Evolutionary conservation across 2,888 invertebrate genomes (phyloP).

Genomic region (Corbicula japonica): DNA sequence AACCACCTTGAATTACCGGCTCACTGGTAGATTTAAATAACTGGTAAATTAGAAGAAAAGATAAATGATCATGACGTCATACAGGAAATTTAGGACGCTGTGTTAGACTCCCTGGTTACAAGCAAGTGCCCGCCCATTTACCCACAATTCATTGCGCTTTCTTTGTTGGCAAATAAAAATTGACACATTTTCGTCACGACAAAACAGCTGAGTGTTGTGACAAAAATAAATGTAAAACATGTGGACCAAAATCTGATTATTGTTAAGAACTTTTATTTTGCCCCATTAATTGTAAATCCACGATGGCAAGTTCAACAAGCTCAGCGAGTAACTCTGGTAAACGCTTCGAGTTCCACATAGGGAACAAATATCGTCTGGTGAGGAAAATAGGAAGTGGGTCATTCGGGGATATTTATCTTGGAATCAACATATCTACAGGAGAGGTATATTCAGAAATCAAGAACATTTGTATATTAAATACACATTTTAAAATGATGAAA

Average conservation of each 20-base stretch:
- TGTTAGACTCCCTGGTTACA: slow-evolving; percentile 57
- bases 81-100: slow-evolving; percentile 39
- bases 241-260: neutral
- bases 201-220: slow-evolving; percentile 53
- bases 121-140: slow-evolving; percentile 65
- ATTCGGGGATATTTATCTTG: slow-evolving; percentile 86
- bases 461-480: neutral
- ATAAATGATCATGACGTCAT: slow-evolving; percentile 42
- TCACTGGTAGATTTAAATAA: too few species aligned
- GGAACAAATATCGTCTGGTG: slow-evolving; percentile 85
- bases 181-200: slow-evolving; percentile 51
- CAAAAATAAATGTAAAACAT: slow-evolving; percentile 20
- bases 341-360: slow-evolving; percentile 82
- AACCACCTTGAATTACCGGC: neutral
- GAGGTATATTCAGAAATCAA: slow-evolving; percentile 79
- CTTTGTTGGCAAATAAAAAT: slow-evolving; percentile 59
- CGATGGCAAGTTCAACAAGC: slow-evolving; percentile 50
- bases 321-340: slow-evolving; percentile 74
- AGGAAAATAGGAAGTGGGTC: slow-evolving; percentile 86
- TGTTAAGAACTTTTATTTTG: too few species aligned
- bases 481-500: neutral
- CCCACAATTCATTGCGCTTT: slow-evolving; percentile 58
- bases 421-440: slow-evolving; percentile 84
- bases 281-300: too few species aligned
- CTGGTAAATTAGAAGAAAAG: too few species aligned